Evolutionary conservation across 30 jellyfish, hydroid and myxozoan species (phyloP), one percentile per base, ranked within the genome.

Genomic region (Cassiopea andromeda): DNA sequence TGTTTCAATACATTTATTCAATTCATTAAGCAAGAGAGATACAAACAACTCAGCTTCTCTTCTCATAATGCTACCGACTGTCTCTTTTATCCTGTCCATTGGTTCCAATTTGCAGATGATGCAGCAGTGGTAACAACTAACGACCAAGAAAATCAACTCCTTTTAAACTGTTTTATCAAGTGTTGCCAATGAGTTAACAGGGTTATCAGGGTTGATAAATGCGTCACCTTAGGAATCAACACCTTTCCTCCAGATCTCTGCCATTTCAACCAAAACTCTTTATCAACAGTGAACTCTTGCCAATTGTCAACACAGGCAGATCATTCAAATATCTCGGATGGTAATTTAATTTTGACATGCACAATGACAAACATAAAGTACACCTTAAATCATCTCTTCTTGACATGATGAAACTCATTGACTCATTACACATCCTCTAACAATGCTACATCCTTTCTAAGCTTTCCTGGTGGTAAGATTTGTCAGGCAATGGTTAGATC

Each of bases 31-130:
- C 87, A 47, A 54, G 75, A 66, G 43, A 66, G 15, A 66, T 66
- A 66, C 75, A 66, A 66, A 66, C 75, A 66, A 66, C 75, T 78
- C 68, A 82, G 87, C 18, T 46, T 78, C 73, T 78, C 87, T 46
- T 6, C 73, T 12, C 74, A 78, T 54, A 82, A 78, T 60, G 6
- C 19, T 4, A 78, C 71, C 18, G 73, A 78, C 18, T 82, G 73
- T 46, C 68, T 78, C 57, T 78, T 78, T 60, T 38, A 78, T 8
- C 87, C 87, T 46, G 44, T 78, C 2, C 87, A 78, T 44, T 78
- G 87, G 87, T 78, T 78, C 73, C 87, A 78, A 54, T 78, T 47
- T 48, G 87, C 87, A 78, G 73, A 78, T 46, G 44, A 44, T 44
- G 87, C 87, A 46, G 87, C 87, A 18, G 87, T 78, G 38, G 73